phyloP scores from a whole-genome alignment of 2,888 invertebrate species.

The Drosophila mimetica region DNA sequence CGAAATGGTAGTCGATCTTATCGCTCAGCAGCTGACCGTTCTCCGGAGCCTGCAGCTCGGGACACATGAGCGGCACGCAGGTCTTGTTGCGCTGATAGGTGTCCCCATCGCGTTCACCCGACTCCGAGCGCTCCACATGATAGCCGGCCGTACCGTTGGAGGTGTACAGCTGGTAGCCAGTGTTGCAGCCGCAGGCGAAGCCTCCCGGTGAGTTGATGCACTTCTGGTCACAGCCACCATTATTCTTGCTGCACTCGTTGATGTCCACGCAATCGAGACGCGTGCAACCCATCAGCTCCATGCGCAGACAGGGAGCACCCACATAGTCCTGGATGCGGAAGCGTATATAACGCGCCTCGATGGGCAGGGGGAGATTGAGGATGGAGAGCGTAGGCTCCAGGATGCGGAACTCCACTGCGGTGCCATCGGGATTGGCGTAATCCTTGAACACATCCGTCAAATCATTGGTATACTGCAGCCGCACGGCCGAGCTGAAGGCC shows the following conservation, averaged over 20 bases:
- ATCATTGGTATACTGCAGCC: conserved; percentile 94
- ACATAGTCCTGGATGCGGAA: conserved; percentile 95
- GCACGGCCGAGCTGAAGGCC: conserved; percentile 95
- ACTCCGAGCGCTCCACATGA: conserved; percentile 91
- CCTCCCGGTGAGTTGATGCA: conserved; percentile 95
- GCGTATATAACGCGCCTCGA: conserved; percentile 94
- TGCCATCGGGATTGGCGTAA: conserved; percentile 96
- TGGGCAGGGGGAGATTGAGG: conserved; percentile 94
- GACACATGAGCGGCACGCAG: conserved; percentile 97
- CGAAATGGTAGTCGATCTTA: conserved; percentile 93
- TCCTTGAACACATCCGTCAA: conserved; percentile 95
- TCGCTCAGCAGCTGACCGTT: conserved; percentile 94
- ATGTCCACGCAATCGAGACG: conserved; percentile 94
- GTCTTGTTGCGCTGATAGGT: conserved; percentile 96
- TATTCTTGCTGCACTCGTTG: conserved; percentile 93
- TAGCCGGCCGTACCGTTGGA: conserved; percentile 96
- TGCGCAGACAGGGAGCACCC: conserved; percentile 93
- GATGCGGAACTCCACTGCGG: conserved; percentile 96
- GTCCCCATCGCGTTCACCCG: conserved; percentile 95
- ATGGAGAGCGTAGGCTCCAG: conserved; percentile 95
- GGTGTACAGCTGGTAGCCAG: conserved; percentile 95
- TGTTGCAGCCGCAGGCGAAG: conserved; percentile 94
- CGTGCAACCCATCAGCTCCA: conserved; percentile 97
- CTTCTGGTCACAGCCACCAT: conserved; percentile 97
- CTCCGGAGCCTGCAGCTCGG: conserved; percentile 90